Evolutionary conservation across 2,113 vertebrate species (phyloP).

Genomic region (Junco hyemalis): DNA sequence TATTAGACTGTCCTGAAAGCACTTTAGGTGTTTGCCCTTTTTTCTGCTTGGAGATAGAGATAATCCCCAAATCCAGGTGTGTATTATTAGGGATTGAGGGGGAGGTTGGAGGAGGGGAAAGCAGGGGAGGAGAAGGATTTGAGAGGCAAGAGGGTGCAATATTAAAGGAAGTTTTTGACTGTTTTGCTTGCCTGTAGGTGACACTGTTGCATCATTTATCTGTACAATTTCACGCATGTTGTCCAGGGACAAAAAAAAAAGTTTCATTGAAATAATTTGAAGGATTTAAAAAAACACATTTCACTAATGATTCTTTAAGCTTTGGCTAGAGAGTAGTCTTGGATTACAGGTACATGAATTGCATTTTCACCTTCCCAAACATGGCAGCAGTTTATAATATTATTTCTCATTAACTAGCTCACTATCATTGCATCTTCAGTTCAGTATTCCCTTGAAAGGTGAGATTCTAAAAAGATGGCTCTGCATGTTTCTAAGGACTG

Average conservation of each 20-base stretch:
- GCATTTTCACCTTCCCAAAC: neutral
- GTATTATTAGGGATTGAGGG: neutral
- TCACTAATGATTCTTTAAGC: neutral
- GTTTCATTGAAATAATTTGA: constrained; percentile 15
- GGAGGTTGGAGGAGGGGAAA: neutral
- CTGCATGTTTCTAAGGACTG: constrained; percentile 22
- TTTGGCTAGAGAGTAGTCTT: neutral
- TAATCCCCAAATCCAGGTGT: constrained; percentile 26
- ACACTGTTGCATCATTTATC: constrained; percentile 76
- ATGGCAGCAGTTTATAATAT: neutral
- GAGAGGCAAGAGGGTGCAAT: neutral
- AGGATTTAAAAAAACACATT: neutral
- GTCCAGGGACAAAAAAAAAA: constrained; percentile 65
- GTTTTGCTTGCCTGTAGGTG: constrained; percentile 75
- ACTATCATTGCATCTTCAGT: neutral
- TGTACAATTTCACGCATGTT: constrained; percentile 38
- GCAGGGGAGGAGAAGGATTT: neutral
- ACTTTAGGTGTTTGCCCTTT: constrained; percentile 26
- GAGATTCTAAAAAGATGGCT: constrained; percentile 15
- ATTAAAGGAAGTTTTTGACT: neutral
- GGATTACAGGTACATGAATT: neutral
- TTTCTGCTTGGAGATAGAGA: neutral
- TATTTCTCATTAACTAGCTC: constrained; percentile 42
- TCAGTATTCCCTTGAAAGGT: constrained; percentile 5
- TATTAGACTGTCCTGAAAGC: constrained; percentile 18